Conservation (phyloP, 2,888 invertebrate species). For the Invenusta paracnida region DNA sequence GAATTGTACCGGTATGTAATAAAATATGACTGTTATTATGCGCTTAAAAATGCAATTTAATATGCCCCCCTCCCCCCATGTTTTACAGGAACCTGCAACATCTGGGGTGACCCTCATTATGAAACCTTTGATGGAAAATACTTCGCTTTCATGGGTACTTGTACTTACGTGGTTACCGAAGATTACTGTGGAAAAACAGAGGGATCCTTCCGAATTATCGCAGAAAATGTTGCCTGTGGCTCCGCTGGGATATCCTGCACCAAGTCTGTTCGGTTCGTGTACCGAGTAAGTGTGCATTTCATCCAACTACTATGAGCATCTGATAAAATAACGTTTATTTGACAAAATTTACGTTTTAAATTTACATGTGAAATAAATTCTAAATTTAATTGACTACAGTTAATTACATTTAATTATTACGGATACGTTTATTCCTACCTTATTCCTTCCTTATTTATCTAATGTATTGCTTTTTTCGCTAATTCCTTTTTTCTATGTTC, state of each 20-base stretch:
- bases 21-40: no score
- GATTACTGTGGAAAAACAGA: conserved; percentile 34
- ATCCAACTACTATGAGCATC: no score
- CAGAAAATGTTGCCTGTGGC: conserved; percentile 41
- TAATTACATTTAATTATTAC: no score
- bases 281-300: conserved; percentile 30
- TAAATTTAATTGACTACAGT: no score
- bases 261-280: conserved; percentile 35
- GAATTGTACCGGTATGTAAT: conserved; percentile 30
- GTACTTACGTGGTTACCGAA: conserved; percentile 47
- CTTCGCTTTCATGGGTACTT: conserved; percentile 45
- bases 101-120: conserved; percentile 40
- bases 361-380: no score
- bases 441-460: no score
- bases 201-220: conserved; percentile 35
- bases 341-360: no score
- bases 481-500: no score
- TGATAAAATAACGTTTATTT: no score
- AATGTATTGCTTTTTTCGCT: no score
- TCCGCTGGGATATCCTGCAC: conserved; percentile 40
- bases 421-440: no score
- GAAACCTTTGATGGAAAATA: conserved; percentile 39
- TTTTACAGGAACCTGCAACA: conserved; percentile 44
- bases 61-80: not conserved
- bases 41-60: no score